These are phyloP conservation scores for Lacanobia oleracea DNA, from an alignment of 2,888 invertebrate species.

Conservation along the genomic window DNA sequence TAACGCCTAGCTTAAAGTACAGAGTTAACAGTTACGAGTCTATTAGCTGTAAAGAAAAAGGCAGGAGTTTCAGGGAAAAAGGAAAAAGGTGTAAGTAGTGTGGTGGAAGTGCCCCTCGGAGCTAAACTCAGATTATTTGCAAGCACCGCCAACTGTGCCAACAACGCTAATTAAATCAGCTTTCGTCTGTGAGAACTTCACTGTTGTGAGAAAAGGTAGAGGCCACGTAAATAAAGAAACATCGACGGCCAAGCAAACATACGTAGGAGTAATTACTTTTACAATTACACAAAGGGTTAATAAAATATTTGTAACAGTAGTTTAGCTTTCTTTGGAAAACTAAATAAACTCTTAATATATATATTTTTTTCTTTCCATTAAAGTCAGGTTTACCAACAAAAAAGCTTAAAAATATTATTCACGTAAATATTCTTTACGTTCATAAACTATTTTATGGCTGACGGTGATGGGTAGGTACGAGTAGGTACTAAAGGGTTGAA, in stretches of 20 bases:
- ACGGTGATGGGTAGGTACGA: background rate
- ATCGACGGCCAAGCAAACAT: constrained; percentile 38
- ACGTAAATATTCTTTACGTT: too few species aligned
- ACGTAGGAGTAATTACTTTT: constrained; percentile 33
- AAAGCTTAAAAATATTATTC: background rate
- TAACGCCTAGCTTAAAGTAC: constrained; percentile 59
- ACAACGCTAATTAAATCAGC: constrained; percentile 78
- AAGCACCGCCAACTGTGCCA: constrained; percentile 69
- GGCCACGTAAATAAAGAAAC: constrained; percentile 56
- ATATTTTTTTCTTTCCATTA: background rate
- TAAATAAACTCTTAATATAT: background rate
- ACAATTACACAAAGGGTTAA: constrained; percentile 36
- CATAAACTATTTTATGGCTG: constrained; percentile 15
- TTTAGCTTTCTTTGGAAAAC: background rate
- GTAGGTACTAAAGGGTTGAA: constrained; percentile 11
- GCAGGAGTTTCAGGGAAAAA: constrained; percentile 49
- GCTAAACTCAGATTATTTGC: constrained; percentile 71
- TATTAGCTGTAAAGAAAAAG: constrained; percentile 60
- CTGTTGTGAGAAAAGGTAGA: constrained; percentile 57
- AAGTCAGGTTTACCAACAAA: background rate
- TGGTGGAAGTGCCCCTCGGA: constrained; percentile 43
- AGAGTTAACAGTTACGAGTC: constrained; percentile 58
- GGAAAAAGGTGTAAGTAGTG: constrained; percentile 15
- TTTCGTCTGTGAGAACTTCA: constrained; percentile 68
- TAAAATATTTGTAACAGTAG: constrained; percentile 33